Base-by-base conservation (phyloP, 2,797 vertebrate genomes). In the Brachymystax lenok region DNA sequence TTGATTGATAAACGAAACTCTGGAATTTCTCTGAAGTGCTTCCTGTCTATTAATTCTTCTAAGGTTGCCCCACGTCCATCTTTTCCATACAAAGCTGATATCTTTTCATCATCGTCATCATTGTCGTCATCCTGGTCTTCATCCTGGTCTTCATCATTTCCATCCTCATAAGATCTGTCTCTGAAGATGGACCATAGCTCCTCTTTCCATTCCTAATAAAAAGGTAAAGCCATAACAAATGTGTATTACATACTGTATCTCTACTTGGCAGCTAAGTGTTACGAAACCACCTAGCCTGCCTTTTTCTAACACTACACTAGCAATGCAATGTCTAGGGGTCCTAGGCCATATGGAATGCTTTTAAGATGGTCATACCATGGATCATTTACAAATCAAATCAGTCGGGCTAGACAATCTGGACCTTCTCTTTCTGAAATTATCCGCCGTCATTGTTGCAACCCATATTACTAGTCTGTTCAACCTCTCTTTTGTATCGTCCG, bases 81-180 rank as follows among this genome's bases (percentile, higher is more conserved):
- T 21, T 85, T 75, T 77, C 86, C 83, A 35, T 89, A 89, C 4
- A 91, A 0, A 0, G 80, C 86, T 54, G 77, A 51, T 40, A 89
- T 33, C 71, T 85, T 88, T 69, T 80, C 74, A n/a, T 0, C 17
- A 46, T 0, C 16, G 2, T 84, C 80, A 2, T 0, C 0, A 75
- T 28, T 0, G 4, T 82, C 70, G 0, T 78, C 71, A 1, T 79
- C 46, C 0, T n/a, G n/a, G n/a, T n/a, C 68, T 24, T 1, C n/a
- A n/a, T 69, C 5, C 1, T 0, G 28, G 30, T 66, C 0, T 4
- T 50, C 50, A 8, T 16, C 4, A 13, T 67, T 28, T 33, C 16
- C 28, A 12, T 30, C 27, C 28, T 30, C 4, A 19, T 7, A 46
- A 33, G 30, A 68, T 19, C 28, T 68, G 24, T 13, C 63, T 28